phyloP scores from a whole-genome alignment of 2,113 vertebrate species.

The Pollachius pollachius region DNA sequence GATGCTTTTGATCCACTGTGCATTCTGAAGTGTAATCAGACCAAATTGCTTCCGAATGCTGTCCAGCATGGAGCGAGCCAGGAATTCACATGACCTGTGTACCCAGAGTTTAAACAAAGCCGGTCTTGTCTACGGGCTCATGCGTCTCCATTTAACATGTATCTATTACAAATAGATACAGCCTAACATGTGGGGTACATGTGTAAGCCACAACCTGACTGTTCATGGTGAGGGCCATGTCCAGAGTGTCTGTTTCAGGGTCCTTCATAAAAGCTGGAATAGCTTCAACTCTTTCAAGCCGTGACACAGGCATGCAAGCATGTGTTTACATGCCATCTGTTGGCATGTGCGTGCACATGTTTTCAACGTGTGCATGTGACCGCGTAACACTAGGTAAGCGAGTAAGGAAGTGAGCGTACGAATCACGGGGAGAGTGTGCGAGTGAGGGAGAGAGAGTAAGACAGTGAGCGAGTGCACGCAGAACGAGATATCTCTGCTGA shows the following conservation, averaged over 20 bases:
- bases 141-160: too few relatives aligned
- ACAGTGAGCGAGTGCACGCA: conserved; percentile 15
- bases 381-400: not conserved
- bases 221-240: too few relatives aligned
- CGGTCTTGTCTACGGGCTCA: conserved; percentile 7
- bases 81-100: conserved; percentile 36
- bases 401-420: conserved; percentile 19
- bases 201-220: too few relatives aligned
- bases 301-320: not conserved
- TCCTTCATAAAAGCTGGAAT: conserved; percentile 26
- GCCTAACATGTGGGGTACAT: too few relatives aligned
- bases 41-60: conserved; percentile 70
- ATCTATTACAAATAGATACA: too few relatives aligned
- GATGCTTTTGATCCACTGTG: conserved; percentile 57
- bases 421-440: too few relatives aligned
- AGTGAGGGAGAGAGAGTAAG: too few relatives aligned
- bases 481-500: conserved; percentile 21
- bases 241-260: conserved; percentile 28
- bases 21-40: conserved; percentile 60
- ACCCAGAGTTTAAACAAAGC: conserved; percentile 21
- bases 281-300: conserved; percentile 25
- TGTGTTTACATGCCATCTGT: conserved; percentile 15
- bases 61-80: conserved; percentile 18
- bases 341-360: conserved; percentile 6
- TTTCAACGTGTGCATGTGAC: not conserved